Base-by-base conservation (phyloP, 1,140 invertebrate genomes). In the Wasmannia auropunctata region DNA sequence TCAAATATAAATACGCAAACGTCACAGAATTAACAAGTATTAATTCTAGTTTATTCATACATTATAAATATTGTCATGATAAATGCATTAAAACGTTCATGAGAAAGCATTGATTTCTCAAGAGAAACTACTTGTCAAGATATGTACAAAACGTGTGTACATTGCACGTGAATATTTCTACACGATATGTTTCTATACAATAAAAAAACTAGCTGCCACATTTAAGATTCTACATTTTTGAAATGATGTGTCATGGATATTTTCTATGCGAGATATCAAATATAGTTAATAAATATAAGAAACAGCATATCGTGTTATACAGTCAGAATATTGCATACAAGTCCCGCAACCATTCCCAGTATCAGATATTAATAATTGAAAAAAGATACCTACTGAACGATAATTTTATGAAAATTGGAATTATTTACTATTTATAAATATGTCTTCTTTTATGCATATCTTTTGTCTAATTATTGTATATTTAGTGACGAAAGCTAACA, bases 291-390 rank as follows among this genome's bases (percentile, higher is more conserved):
- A 87, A 89, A 90, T 90, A 87, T 77, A 46, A 25, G 19, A 76
- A 54, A n/a, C 43, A 54, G 16, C 51, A 79, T 72, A 58, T 76
- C 22, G 72, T 40, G 87, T 77, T 80, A 85, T 91, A 90, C 67
- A 90, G 58, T 88, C 60, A 54, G 54, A 77, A 85, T 90, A 90
- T 90, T 88, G 88, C 83, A 84, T 90, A 88, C 56, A 25, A 84
- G 74, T 91, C 89, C 89, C 88, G 34, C 87, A 91, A 90, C 88
- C 88, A 88, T 22, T 49, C 86, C 83, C 34, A 67, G 37, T 43
- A 62, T 86, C 70, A 14, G 8, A 31, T 67, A 65, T 14, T 31
- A 79, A 4, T 65, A 79, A 80, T 25, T 67, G 2, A 6, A 37
- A 74, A 75, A 25, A 51, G 14, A 79, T 34, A 63, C n/a, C n/a